phyloP scores from a whole-genome alignment of 1,140 invertebrate species.

The Tetranychus cinnabarinus region DNA sequence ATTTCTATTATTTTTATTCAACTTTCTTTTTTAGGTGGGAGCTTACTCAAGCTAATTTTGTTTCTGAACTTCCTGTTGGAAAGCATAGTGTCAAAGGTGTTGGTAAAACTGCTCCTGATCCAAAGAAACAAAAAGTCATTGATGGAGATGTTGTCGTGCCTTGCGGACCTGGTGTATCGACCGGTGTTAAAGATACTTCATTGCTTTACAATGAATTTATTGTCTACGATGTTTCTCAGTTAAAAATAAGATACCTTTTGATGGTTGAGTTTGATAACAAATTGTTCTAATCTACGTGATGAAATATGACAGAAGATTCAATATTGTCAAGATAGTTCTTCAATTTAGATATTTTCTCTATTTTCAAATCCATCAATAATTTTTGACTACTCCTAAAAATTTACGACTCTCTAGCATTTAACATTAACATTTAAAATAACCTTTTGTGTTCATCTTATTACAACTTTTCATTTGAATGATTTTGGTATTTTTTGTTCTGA shows the following conservation, averaged over 20 bases:
- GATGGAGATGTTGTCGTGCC: constrained; percentile 15
- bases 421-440: too few relatives aligned
- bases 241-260: constrained; percentile 19
- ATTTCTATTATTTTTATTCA: background rate
- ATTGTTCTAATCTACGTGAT: background rate
- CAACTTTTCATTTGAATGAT: too few relatives aligned
- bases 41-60: constrained; percentile 17
- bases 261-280: constrained; percentile 18
- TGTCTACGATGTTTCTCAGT: constrained; percentile 24
- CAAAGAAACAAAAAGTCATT: constrained; percentile 11
- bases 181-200: constrained; percentile 9
- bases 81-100: constrained; percentile 21
- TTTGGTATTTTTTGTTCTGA: too few relatives aligned
- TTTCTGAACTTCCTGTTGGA: constrained; percentile 18
- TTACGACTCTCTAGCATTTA: too few relatives aligned
- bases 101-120: constrained; percentile 15
- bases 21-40: constrained; percentile 14
- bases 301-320: too few relatives aligned
- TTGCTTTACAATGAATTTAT: constrained; percentile 27
- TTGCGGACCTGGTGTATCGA: constrained; percentile 13
- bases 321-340: too few relatives aligned
- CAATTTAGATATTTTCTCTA: too few relatives aligned
- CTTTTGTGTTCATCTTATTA: too few relatives aligned
- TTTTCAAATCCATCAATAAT: too few relatives aligned
- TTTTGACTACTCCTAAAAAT: too few relatives aligned